Evolutionary conservation across 2,113 vertebrate species (phyloP).

Genomic region (Tragelaphus scriptus): DNA sequence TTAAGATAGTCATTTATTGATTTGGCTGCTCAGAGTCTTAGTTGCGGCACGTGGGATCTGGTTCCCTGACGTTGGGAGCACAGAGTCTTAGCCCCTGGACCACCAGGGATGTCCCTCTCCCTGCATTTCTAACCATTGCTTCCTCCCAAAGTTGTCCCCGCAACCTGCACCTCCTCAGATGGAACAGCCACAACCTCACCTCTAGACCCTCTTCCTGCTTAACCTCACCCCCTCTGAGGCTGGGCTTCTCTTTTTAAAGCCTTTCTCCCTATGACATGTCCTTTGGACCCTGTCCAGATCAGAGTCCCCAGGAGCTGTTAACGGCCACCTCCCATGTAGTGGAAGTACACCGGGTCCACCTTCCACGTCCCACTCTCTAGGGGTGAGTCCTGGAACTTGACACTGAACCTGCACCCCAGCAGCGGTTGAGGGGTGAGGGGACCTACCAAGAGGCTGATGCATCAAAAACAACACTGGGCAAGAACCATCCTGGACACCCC

Average conservation of each 20-base stretch:
- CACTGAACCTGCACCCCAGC: rapidly evolving
- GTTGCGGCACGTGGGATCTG: background rate
- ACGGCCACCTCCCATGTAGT: background rate
- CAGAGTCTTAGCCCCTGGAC: background rate
- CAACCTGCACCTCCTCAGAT: background rate
- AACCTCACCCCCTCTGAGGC: background rate
- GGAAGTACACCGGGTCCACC: background rate
- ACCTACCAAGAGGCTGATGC: background rate
- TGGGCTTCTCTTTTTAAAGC: background rate
- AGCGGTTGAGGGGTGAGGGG: background rate
- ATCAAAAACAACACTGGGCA: background rate
- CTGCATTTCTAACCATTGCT: background rate
- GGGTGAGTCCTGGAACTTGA: background rate
- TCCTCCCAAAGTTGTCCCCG: background rate
- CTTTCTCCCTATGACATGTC: background rate
- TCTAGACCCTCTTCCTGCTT: background rate
- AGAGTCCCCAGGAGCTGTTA: background rate
- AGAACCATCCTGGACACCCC: background rate
- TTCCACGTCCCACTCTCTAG: rapidly evolving
- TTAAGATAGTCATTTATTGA: background rate
- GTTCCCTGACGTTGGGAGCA: background rate
- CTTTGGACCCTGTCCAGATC: background rate
- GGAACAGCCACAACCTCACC: background rate
- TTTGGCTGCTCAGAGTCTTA: background rate
- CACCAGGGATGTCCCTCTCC: background rate